Base-by-base conservation (phyloP, 2,888 invertebrate species). In the Pristionchus exspectatus region DNA sequence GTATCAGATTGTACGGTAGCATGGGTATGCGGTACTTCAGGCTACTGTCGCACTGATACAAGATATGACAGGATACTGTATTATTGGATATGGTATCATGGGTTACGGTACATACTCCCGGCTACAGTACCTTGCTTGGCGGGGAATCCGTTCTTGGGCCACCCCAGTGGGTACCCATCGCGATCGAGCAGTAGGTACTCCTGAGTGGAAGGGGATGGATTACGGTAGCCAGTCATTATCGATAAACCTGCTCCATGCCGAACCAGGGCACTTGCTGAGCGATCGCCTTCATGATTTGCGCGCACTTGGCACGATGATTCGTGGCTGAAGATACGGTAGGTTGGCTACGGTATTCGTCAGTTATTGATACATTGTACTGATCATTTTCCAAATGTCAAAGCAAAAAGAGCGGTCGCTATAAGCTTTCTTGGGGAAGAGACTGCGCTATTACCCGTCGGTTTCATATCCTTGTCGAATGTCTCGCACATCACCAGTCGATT, bases 381-480 rank as follows among this genome's bases (percentile, higher is more conserved):
- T 18, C 56, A 56, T 56, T 56, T 56, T 56, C 4, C 56, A 18
- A 3, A 1, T 56, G 21, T 27, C 72, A 27, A 27, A 3, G 5
- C 18, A 5, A 21, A 3, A 14, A 14, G 92, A 90, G 90, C 30
- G 56, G 24, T 27, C 56, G 56, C 21, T 56, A 21, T 4, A 5
- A 27, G 69, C 16, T 69, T 56, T 38, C 38, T 38, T 38, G 38
- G 38, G 38, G 38, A 38, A 38, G 38, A 38, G 38, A 38, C 38
- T 84, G 1, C 16, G 14, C 18, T 91, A 92, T 94, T 94, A 97
- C 97, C 96, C 91, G 97, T 97, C 0, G 98, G 97, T 94, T 97
- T 97, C 95, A 97, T 97, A 95, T 98, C 97, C 96, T 97, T 97
- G 95, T 97, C 97, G 96, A 97, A 97, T 0, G 98, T 97, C 87